Evolutionary conservation across 2,888 invertebrate genomes (phyloP), one percentile per base, ranked within the genome.

Genomic region (Netelia fuscicornis): DNA sequence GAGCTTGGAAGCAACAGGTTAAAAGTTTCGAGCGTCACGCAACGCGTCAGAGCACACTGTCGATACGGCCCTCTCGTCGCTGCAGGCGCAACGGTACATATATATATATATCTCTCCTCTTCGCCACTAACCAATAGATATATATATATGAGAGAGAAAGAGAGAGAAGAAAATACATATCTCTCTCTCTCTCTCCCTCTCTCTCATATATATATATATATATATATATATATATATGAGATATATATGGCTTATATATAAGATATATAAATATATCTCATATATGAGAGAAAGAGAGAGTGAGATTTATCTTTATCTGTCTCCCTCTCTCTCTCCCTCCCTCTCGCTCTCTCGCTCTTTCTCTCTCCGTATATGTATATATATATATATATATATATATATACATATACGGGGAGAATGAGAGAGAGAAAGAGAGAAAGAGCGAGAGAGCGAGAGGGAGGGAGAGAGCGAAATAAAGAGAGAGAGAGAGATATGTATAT

Each of bases 41-140:
- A 87, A 83, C 83, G 82, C 81, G 81, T 85, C 84, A 65, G 79
- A 71, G 78, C 82, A 78, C 81, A 88, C 87, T 88, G 87, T 84
- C 86, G 78, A 65, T 84, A 75, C 80, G 75, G 64, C 72, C 48
- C 81, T 75, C 80, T 74, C 80, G 64, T 78, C 23, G 84, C 64
- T 79, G 78, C 87, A 87, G 87, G 86, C 87, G 79, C 84, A 82
- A 86, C 82, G 82, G n/a, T 58, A 58, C 20, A 81, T 87, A 84
- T 71, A 71, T 30, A 64, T 11, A 37, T 20, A 9, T 17, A 0
- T 17, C 17, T 9, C 68, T 42, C 44, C 42, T 42, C 71, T 67
- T 44, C 10, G 25, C 17, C 58, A 17, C 17, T 17, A 48, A 62
- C 65, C 11, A 25, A 9, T 6, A 11, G n/a, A 23, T n/a, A 58